These are phyloP conservation scores for Nemopilema nomurai DNA, from an alignment of 30 jellyfish, hydroid and myxozoan genomes.

Conservation along the genomic window DNA sequence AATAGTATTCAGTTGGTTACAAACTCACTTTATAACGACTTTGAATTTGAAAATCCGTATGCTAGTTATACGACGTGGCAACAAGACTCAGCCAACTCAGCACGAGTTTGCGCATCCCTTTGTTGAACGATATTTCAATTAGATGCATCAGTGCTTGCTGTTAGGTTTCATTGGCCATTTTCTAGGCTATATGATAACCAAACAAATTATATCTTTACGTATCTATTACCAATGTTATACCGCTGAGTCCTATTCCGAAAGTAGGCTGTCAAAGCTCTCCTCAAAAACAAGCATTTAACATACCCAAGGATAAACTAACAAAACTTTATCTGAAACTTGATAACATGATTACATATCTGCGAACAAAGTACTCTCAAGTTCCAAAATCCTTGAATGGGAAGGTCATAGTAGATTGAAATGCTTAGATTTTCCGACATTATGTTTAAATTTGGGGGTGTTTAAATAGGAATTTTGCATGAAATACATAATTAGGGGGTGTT, in stretches of 20 bases:
- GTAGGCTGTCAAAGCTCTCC: constrained; percentile 2
- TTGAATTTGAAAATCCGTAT: constrained; percentile 2
- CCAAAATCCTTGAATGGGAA: background rate
- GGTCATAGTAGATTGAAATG: background rate
- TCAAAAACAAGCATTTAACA: constrained; percentile 1
- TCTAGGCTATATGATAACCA: background rate
- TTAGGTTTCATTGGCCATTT: background rate
- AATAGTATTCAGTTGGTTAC: constrained; percentile 3
- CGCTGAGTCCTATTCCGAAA: background rate
- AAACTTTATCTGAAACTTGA: constrained; percentile 9
- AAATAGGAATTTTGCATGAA: too few relatives aligned
- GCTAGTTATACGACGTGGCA: constrained; percentile 12
- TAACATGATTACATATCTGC: constrained; percentile 7
- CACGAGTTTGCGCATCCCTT: constrained; percentile 17
- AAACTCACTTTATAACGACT: background rate
- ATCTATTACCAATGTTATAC: background rate
- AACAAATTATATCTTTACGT: background rate
- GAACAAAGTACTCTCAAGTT: background rate
- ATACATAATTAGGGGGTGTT: too few relatives aligned
- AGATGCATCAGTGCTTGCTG: constrained; percentile 15
- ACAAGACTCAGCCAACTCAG: constrained; percentile 9
- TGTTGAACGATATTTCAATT: constrained; percentile 4
- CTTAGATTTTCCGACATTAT: background rate
- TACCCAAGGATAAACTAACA: constrained; percentile 4
- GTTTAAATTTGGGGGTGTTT: too few relatives aligned